Conservation (phyloP, 2,113 vertebrate species). For the Lophius piscatorius region DNA sequence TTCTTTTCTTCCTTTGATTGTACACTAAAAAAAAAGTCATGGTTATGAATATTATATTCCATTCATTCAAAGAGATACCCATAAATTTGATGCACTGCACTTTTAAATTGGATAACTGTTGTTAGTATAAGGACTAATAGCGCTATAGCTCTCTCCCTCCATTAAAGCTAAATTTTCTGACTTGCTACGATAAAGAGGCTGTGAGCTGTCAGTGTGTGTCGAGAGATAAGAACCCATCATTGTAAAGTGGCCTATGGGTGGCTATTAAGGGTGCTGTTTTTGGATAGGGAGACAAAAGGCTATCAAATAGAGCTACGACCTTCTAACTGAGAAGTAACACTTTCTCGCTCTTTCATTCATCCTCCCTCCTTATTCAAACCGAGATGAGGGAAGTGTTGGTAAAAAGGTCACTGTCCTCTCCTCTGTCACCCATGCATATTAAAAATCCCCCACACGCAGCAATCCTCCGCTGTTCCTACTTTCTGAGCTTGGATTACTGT, state of each 20-base stretch:
- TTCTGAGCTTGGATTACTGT: constrained; percentile 16
- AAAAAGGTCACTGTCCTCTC: constrained; percentile 61
- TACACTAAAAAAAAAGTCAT: too few relatives aligned
- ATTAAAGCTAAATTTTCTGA: constrained; percentile 22
- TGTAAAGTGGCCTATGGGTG: constrained; percentile 64
- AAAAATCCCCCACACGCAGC: constrained; percentile 21
- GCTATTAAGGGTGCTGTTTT: constrained; percentile 69
- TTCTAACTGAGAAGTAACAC: constrained; percentile 58
- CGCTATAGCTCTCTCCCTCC: too few relatives aligned
- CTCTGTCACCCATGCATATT: constrained; percentile 41
- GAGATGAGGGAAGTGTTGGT: constrained; percentile 24
- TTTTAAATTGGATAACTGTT: too few relatives aligned
- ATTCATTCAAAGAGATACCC: too few relatives aligned
- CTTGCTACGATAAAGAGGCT: constrained; percentile 37
- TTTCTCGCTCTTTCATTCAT: constrained; percentile 27
- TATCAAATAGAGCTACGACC: constrained; percentile 64
- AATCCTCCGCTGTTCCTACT: not conserved
- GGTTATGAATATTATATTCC: too few relatives aligned
- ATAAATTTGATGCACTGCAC: too few relatives aligned
- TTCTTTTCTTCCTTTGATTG: too few relatives aligned
- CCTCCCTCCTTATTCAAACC: constrained; percentile 28
- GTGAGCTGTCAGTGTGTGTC: constrained; percentile 36
- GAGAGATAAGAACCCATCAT: constrained; percentile 62
- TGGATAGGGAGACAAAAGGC: constrained; percentile 65
- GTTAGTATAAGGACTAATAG: not conserved